Conservation (phyloP, 2,797 vertebrate genomes). For the Acipenser transmontanus region DNA sequence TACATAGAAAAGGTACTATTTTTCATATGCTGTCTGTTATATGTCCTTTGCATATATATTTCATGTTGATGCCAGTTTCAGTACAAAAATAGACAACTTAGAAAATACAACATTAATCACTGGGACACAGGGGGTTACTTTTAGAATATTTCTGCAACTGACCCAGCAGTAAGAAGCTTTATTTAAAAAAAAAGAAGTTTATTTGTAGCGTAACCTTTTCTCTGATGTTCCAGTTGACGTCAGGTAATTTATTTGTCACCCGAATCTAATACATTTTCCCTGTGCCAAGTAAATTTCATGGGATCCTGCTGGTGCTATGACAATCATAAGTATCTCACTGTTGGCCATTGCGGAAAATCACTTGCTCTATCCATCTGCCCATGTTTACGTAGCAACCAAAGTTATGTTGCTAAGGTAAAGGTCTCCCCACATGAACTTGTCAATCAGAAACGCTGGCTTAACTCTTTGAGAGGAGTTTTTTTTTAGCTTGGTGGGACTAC, state of each 20-base stretch:
- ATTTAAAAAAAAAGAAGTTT: conserved; percentile 58
- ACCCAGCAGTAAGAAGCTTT: conserved; percentile 46
- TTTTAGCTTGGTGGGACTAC: conserved; percentile 18
- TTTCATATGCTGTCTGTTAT: neutral
- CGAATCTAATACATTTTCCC: conserved; percentile 72
- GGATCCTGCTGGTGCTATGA: conserved; percentile 47
- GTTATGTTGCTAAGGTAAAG: conserved; percentile 66
- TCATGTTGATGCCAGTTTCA: conserved; percentile 50
- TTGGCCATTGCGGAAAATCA: conserved; percentile 60
- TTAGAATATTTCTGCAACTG: conserved; percentile 54
- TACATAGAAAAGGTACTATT: too few species aligned
- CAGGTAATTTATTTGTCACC: conserved; percentile 77
- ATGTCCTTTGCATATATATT: conserved; percentile 18
- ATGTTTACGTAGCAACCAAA: conserved; percentile 82
- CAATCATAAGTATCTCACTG: conserved; percentile 52
- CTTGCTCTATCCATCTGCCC: conserved; percentile 65
- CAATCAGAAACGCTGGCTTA: conserved; percentile 53
- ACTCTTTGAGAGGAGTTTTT: conserved; percentile 30
- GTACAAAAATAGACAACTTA: conserved; percentile 51
- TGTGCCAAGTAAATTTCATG: conserved; percentile 64
- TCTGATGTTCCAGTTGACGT: conserved; percentile 63
- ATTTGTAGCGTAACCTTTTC: conserved; percentile 68
- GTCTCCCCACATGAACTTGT: conserved; percentile 75
- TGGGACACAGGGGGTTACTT: conserved; percentile 36
- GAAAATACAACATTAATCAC: conserved; percentile 68